Evolutionary conservation across 2,888 invertebrate genomes (phyloP).

Genomic region (Tipula helvola): DNA sequence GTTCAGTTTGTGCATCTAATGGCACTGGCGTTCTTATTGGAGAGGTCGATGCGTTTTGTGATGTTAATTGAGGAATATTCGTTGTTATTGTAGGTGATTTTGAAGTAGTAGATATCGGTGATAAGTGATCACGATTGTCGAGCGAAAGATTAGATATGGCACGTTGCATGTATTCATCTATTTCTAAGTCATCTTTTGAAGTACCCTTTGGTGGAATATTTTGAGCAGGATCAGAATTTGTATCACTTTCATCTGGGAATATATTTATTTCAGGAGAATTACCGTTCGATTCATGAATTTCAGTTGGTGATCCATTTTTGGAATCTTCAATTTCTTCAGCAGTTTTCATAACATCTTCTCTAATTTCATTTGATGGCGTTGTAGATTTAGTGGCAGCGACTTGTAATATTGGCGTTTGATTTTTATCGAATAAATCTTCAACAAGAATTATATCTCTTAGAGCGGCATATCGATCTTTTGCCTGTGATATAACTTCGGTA

Average conservation of each 20-base stretch:
- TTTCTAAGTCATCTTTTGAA: slow-evolving; percentile 34
- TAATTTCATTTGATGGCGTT: slow-evolving; percentile 12
- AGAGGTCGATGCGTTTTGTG: slow-evolving; percentile 16
- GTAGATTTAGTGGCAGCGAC: slow-evolving; percentile 12
- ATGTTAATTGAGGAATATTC: not conserved
- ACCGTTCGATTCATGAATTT: not conserved
- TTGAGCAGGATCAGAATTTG: not conserved
- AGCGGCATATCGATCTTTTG: slow-evolving; percentile 69
- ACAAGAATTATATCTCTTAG: slow-evolving; percentile 61
- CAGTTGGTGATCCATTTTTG: slow-evolving; percentile 20
- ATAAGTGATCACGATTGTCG: slow-evolving; percentile 33
- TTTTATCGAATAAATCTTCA: slow-evolving; percentile 43
- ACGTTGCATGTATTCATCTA: slow-evolving; percentile 35
- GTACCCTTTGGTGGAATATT: not conserved
- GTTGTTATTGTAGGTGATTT: slow-evolving; percentile 12
- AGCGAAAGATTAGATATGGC: slow-evolving; percentile 35
- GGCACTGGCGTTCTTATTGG: slow-evolving; percentile 15
- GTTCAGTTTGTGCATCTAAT: slow-evolving; percentile 11
- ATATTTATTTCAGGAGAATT: slow-evolving; percentile 9
- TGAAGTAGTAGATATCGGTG: slow-evolving; percentile 21
- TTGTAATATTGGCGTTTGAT: not conserved
- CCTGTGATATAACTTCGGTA: slow-evolving; percentile 36
- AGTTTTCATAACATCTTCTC: slow-evolving; percentile 32
- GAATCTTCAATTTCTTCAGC: slow-evolving; percentile 42
- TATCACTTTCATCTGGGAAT: not conserved